phyloP scores from a whole-genome alignment of 2,113 vertebrate genomes.

The Ameiurus melas region DNA sequence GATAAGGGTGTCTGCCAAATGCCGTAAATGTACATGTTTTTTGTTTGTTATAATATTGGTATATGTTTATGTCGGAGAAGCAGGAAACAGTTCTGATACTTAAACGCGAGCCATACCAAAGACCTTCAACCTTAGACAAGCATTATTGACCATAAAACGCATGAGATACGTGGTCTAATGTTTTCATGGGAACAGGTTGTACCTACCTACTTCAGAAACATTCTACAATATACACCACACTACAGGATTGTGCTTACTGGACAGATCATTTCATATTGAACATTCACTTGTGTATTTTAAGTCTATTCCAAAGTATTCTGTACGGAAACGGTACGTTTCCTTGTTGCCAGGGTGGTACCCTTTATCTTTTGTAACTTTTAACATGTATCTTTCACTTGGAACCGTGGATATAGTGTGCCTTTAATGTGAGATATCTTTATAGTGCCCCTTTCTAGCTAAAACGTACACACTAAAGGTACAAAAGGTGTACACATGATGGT shows the following conservation, averaged over 20 bases:
- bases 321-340: neutral
- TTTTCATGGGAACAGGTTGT: neutral
- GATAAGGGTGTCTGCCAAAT: too few relatives aligned
- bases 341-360: neutral
- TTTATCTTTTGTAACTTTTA: neutral
- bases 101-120: conserved; percentile 10
- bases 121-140: conserved; percentile 60
- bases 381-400: neutral
- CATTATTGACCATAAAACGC: conserved; percentile 11
- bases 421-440: neutral
- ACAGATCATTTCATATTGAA: neutral
- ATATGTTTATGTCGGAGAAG: neutral
- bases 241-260: neutral
- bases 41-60: neutral
- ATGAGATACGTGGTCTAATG: neutral
- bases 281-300: neutral
- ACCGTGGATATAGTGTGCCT: neutral
- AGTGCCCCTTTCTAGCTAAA: neutral
- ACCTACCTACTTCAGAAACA: neutral
- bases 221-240: neutral
- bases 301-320: neutral
- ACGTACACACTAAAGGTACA: neutral
- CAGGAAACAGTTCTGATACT: neutral
- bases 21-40: too few relatives aligned
- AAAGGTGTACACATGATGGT: neutral